phyloP scores from a whole-genome alignment of 2,888 invertebrate species.

The Aspidapion aeneum region DNA sequence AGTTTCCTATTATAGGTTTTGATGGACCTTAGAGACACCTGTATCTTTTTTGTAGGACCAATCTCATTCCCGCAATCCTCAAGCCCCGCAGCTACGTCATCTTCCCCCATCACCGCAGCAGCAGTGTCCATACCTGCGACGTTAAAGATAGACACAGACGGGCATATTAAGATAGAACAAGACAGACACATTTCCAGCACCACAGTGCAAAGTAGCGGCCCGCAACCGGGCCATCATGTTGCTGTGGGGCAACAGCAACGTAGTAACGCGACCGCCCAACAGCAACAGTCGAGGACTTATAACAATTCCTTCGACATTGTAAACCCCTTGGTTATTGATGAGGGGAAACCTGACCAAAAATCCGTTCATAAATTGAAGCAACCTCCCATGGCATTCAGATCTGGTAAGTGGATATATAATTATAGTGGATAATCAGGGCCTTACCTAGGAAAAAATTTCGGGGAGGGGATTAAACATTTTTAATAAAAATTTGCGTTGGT shows the following conservation, averaged over 20 bases:
- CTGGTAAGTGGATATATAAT: slow-evolving; percentile 26
- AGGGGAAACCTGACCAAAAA: slow-evolving; percentile 35
- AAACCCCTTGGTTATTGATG: slow-evolving; percentile 43
- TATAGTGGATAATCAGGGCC: no score
- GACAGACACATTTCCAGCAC: slow-evolving; percentile 38
- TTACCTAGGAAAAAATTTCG: no score
- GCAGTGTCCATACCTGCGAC: slow-evolving; percentile 1
- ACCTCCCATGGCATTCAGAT: slow-evolving; percentile 41
- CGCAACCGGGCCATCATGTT: no score
- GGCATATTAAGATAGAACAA: slow-evolving; percentile 44
- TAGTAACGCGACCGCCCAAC: slow-evolving; percentile 25
- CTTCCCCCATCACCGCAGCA: slow-evolving; percentile 17
- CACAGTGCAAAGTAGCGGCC: slow-evolving; percentile 1
- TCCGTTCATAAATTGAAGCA: slow-evolving; percentile 41
- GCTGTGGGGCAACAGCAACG: neutral
- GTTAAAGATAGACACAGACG: slow-evolving; percentile 47
- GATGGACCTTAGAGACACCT: no score
- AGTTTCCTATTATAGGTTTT: no score
- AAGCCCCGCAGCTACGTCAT: slow-evolving; percentile 15
- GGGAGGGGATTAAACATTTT: no score
- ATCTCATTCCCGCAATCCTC: slow-evolving; percentile 18
- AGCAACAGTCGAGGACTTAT: slow-evolving; percentile 35
- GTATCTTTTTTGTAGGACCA: no score
- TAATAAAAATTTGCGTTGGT: no score
- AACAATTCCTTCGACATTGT: slow-evolving; percentile 47